Conservation (phyloP, 2,888 invertebrate species). For the Urechis unicinctus region DNA sequence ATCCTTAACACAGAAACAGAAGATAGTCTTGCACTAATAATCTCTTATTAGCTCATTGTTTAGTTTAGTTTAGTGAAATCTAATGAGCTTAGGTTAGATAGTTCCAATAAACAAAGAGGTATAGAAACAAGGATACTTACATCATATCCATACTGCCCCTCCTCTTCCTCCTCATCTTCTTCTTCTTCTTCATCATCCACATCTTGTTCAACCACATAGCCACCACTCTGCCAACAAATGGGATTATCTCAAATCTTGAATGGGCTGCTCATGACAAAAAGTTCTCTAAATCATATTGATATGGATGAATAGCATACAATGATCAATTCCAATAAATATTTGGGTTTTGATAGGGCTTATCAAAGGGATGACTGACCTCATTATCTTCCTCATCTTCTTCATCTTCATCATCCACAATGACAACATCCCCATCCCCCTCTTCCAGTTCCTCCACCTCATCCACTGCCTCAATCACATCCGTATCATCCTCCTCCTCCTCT, state of each 20-base stretch:
- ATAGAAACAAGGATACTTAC: too few relatives aligned
- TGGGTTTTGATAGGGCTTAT: not conserved
- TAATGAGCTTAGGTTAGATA: too few relatives aligned
- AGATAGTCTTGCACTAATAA: not conserved
- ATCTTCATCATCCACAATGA: conserved; percentile 3
- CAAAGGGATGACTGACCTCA: not conserved
- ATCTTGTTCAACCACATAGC: not conserved
- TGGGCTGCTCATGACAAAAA: too few relatives aligned
- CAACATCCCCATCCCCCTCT: conserved; percentile 56
- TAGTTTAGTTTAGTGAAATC: too few relatives aligned
- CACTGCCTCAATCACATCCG: conserved; percentile 5
- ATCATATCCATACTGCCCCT: not conserved
- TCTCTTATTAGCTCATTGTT: not conserved
- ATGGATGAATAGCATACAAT: too few relatives aligned
- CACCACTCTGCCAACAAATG: too few relatives aligned
- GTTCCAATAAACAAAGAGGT: too few relatives aligned
- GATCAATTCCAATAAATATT: too few relatives aligned
- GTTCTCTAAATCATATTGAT: too few relatives aligned
- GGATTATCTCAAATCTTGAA: too few relatives aligned
- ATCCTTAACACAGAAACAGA: not conserved
- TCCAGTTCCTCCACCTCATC: conserved; percentile 2
- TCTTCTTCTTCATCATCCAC: not conserved
- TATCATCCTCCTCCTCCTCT: conserved; percentile 5
- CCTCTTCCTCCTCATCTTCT: conserved; percentile 1
- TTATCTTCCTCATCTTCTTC: too few relatives aligned